Conservation (phyloP, 2,113 vertebrate genomes). For the Rhabdomys dilectus region DNA sequence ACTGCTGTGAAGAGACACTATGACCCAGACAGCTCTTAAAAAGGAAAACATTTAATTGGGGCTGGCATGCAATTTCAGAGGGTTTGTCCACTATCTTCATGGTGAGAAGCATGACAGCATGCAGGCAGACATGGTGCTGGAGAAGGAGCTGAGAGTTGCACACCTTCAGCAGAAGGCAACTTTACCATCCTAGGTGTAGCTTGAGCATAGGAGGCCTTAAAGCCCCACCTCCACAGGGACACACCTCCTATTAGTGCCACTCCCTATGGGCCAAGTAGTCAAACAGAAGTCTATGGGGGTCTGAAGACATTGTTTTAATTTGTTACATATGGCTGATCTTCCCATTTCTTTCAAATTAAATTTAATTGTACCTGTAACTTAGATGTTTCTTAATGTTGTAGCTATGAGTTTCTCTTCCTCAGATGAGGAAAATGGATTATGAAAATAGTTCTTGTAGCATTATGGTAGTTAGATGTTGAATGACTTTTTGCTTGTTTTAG, state of each 20-base stretch:
- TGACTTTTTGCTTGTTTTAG: background rate
- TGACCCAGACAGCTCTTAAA: background rate
- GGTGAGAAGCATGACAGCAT: background rate
- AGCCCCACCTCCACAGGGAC: background rate
- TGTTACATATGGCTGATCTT: background rate
- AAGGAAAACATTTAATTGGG: background rate
- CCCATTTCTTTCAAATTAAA: background rate
- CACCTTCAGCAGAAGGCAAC: background rate
- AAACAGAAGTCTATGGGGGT: background rate
- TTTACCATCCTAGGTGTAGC: background rate
- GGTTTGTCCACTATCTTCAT: background rate
- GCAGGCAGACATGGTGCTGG: background rate
- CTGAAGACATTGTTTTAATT: background rate
- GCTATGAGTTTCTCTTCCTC: background rate
- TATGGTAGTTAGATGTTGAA: background rate
- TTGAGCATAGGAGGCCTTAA: background rate
- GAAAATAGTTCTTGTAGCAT: background rate
- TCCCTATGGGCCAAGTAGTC: background rate
- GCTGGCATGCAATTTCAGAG: background rate
- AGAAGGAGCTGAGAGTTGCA: background rate
- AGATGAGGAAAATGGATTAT: background rate
- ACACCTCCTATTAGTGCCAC: background rate
- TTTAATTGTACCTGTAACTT: background rate
- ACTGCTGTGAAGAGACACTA: background rate
- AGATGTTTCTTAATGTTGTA: background rate